Evolutionary conservation across 2,888 invertebrate species (phyloP), one percentile per base, ranked within the genome.

Genomic region (Camptogramma bilineatum): DNA sequence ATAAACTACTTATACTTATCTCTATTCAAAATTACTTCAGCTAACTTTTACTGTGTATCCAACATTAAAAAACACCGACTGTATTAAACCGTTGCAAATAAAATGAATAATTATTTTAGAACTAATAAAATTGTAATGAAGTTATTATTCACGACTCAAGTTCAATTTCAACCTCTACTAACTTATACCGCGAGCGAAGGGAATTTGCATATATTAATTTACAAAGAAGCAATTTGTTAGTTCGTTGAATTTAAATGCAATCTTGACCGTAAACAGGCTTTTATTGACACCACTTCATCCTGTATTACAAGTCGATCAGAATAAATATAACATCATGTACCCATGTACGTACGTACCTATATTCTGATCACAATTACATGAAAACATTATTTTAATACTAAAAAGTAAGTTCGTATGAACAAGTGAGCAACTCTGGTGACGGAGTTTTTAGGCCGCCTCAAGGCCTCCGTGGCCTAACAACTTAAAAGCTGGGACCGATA

Each of bases 91-190:
- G 16, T 16, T 16, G 13, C 13, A 17, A 17, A 44, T 17, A 8
- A 44, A 17, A 13, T 13, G 4, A 51, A 51, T 50, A 51, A 57
- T 60, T n/a, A n/a, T n/a, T n/a, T 56, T 56, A 61, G 19, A 21
- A 52, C 56, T 54, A 66, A 66, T 66, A 58, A 68, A 62, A 68
- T 70, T 53, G 47, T 55, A 62, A 60, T 58, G 10, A 54, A 59
- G 65, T 55, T 21, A 46, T 62, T 68, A 60, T 65, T 67, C 48
- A 63, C n/a, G 62, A 64, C 50, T 64, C 59, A 55, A 55, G 53
- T 44, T 55, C 50, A 64, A 62, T 62, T 68, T 48, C 56, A 64
- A 68, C 65, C 19, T 50, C 21, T 39, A 39, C 16, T 44, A 48
- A 53, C 24, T 53, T 50, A 63, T 53, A 17, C 50, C 34, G 57